Evolutionary conservation across 2,113 vertebrate species (phyloP), one percentile per base, ranked within the genome.

Genomic region (Nycticorax nycticorax): DNA sequence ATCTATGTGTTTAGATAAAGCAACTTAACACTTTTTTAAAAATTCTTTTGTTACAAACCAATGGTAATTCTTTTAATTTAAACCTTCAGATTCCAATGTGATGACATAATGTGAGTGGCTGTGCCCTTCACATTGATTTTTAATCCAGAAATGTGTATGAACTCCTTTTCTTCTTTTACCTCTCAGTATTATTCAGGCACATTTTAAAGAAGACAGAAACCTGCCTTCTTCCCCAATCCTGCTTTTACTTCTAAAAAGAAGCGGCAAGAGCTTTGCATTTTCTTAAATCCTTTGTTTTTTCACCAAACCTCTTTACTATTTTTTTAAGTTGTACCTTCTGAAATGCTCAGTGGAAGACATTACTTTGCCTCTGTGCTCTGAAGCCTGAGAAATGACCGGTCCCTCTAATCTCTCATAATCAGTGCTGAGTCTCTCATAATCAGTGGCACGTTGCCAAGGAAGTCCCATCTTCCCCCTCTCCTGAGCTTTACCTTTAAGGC

Each of bases 401-500:
- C 7, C 15, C 11, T 76, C 20, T 73, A 67, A 28, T 41, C 22
- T 77, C 35, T 14, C 26, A 3, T 33, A 43, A 91, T 26, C 2
- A 1, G 14, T 18, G 4, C 19, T 27, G 32, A 73, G 27, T 43
- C 33, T 1, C n/a, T n/a, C n/a, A n/a, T n/a, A n/a, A n/a, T n/a
- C n/a, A n/a, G 1, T 41, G 56, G 14, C 8, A 12, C 21, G 3
- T 32, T 81, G 52, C 14, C 32, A 47, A 67, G 52, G 52, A 75
- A 74, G 5, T 4, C 8, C 8, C 18, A 33, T 59, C 14, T 35
- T 75, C 39, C 28, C 5, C 3, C 23, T 81, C 45, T 78, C 9
- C 35, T 52, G n/a, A 67, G 1, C 14, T 62, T 69, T 24, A 47
- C 3, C 6, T 26, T 66, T 53, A 39, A 60, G n/a, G 14, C 7